Base-by-base conservation (phyloP, 2,797 vertebrate genomes). In the Toxotes lorentzi region DNA sequence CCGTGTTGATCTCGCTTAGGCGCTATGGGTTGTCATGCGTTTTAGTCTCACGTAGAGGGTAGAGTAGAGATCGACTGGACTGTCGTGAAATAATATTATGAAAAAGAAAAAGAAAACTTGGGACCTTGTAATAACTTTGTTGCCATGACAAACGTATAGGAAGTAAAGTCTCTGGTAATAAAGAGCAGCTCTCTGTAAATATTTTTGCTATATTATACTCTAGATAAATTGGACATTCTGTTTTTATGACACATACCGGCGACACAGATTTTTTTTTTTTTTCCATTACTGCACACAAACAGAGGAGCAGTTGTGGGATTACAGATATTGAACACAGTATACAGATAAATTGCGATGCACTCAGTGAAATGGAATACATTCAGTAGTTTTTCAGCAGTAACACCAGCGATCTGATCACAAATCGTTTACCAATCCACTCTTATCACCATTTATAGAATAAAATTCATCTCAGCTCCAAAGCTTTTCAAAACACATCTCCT, bases 331-430 rank as follows among this genome's bases (percentile, higher is more conserved):
- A 86, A 79, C 68, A 79, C 75, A 83, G 78, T 73, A 85, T 40
- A 85, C 51, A 79, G 43, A 83, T 82, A 53, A 80, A 76, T 72
- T 76, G 43, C 43, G 79, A 83, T 81, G 78, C 80, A 86, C 87
- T 73, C 80, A 64, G 82, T 79, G 63, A 88, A 89, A 78, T 85
- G 8, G 88, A 89, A 89, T 89, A 93, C 89, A 93, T 91, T 93
- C 90, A 86, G 60, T 75, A 72, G 47, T 73, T 81, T 76, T 68
- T 59, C 61, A 71, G 65, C 60, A 51, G 64, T 75, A 82, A 74
- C 69, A 73, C 53, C 66, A 53, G 56, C 54, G 50, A 73, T 75
- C 63, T 72, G 41, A 81, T 75, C 56, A n/a, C 12, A 47, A 86
- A 84, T 76, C 16, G 69, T 27, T 27, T 32, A 62, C 10, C 35